Evolutionary conservation across 2,888 invertebrate species (phyloP), one percentile per base, ranked within the genome.

Genomic region (Cheilosia scutellata): DNA sequence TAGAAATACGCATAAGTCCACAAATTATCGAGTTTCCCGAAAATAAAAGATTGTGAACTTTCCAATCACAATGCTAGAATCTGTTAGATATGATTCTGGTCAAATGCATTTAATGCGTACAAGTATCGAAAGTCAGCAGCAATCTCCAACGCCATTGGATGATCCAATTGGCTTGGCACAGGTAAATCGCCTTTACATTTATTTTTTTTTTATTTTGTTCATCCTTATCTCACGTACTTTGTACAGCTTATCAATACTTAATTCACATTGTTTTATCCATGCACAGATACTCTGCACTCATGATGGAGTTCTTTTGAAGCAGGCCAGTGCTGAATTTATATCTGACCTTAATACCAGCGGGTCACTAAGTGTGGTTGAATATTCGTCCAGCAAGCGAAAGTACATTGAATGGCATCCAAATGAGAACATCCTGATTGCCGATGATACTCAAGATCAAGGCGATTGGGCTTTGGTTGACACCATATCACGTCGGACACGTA

Each of bases 401-500:
- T 95, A 94, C 88, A 94, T 97, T 70, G 97, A 97, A 91, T 97
- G 97, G 97, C 95, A 96, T 90, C 96, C 96, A 0, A 95, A 95
- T 82, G 96, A 97, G 90, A 91, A 90, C 76, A 92, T 92, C n/a
- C 93, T 96, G 87, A 96, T 97, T 13, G 94, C 94, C 7, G 96
- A 96, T 88, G 96, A 96, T 88, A 94, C 95, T 1, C 96, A 96
- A 89, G 96, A 96, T 90, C 96, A 96, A 89, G 97, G 96, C 90
- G 92, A 92, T 33, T 97, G 97, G 97, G 96, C 96, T 0, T 94
- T 97, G 75, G 96, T 97, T 20, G 96, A 96, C 89, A 95, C 96
- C 53, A 95, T 92, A 72, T 90, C 91, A 2, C 89, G 90, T 16
- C 91, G 91, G 88, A 92, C 88, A 80, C 93, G 92, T 5, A 92